These are phyloP conservation scores for Heteronetta atricapilla DNA, from an alignment of 2,113 vertebrate species.

Conservation along the genomic window DNA sequence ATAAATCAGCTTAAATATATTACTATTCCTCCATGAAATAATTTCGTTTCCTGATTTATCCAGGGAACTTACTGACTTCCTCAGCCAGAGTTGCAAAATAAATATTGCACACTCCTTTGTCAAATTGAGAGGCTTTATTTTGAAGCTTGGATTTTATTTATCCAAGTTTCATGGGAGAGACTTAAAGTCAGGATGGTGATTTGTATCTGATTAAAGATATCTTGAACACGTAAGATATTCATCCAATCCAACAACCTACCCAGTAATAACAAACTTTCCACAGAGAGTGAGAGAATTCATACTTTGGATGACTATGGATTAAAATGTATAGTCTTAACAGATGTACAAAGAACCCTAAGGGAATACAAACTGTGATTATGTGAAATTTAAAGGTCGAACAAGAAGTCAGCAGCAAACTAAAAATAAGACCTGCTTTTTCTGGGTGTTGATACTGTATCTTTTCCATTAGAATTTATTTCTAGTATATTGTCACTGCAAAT, in stretches of 20 bases:
- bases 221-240: background rate
- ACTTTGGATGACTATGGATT: background rate
- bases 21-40: background rate
- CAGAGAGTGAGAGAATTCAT: background rate
- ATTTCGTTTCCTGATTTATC: background rate
- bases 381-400: background rate
- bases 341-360: background rate
- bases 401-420: background rate
- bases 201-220: background rate
- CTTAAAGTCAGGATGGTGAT: background rate
- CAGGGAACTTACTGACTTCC: background rate
- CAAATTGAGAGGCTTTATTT: background rate
- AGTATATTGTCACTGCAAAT: background rate
- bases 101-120: background rate
- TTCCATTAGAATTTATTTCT: background rate
- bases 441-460: background rate
- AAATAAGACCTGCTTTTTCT: background rate
- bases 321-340: background rate
- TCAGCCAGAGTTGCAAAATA: background rate
- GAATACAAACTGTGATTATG: background rate
- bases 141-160: background rate
- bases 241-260: background rate
- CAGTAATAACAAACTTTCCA: background rate
- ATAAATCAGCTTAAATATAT: constrained; percentile 43
- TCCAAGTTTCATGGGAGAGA: background rate